Conservation (phyloP, 2,113 vertebrate genomes). For the Neogale vison region DNA sequence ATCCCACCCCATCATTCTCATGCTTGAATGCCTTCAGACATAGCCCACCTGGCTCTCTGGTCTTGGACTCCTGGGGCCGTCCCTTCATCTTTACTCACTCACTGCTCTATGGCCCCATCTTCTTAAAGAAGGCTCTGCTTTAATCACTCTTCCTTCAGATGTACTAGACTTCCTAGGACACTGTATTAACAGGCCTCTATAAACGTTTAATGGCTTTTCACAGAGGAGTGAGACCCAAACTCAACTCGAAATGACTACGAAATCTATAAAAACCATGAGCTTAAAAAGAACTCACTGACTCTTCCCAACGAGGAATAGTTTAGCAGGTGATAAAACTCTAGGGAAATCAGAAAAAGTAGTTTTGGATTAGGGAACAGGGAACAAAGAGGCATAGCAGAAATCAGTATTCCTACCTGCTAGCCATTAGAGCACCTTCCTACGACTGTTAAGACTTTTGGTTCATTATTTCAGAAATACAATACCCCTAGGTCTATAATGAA, state of each 20-base stretch:
- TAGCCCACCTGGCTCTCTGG: background rate
- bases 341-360: background rate
- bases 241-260: background rate
- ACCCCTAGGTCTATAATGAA: background rate
- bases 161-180: background rate
- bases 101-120: background rate
- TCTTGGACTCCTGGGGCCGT: background rate
- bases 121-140: background rate
- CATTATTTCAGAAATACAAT: background rate
- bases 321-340: background rate
- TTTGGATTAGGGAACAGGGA: background rate
- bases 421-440: background rate
- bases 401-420: background rate
- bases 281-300: background rate
- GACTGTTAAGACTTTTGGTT: background rate
- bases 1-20: background rate
- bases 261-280: background rate
- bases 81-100: background rate
- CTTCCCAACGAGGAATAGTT: background rate
- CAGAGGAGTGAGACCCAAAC: background rate
- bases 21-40: background rate
- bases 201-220: background rate
- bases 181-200: background rate
- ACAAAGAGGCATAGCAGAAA: background rate
- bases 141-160: background rate